Evolutionary conservation across 2,113 vertebrate species (phyloP).

Genomic region (Castor canadensis): DNA sequence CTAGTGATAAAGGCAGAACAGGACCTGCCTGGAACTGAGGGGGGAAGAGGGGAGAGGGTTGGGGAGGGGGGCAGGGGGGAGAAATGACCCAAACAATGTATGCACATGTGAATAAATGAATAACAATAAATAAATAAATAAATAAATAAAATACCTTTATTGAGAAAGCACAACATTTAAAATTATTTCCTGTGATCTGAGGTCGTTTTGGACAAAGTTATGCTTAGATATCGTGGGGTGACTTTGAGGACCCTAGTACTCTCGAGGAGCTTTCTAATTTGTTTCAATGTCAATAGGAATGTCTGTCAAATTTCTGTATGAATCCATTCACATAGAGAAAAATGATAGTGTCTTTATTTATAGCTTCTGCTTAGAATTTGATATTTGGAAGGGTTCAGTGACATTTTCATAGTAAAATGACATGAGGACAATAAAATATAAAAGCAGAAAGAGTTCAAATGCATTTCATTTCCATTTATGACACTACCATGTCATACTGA

Average conservation of each 20-base stretch:
- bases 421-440: conserved; percentile 37
- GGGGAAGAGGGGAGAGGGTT: too few relatives aligned
- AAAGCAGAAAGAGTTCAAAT: not conserved
- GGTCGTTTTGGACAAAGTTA: not conserved
- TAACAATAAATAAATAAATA: too few relatives aligned
- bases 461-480: conserved; percentile 13
- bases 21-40: too few relatives aligned
- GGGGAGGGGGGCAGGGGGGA: too few relatives aligned
- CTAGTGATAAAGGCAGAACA: too few relatives aligned
- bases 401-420: conserved; percentile 74
- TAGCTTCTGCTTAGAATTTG: conserved; percentile 66
- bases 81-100: too few relatives aligned
- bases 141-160: not conserved
- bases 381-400: conserved; percentile 71
- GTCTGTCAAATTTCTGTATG: conserved; percentile 38
- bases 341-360: conserved; percentile 54
- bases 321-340: conserved; percentile 65
- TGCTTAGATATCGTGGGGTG: not conserved
- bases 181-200: not conserved
- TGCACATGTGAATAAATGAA: too few relatives aligned
- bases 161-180: not conserved
- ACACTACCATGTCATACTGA: conserved; percentile 11
- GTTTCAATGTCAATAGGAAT: not conserved
- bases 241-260: not conserved
- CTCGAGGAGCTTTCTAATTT: not conserved